phyloP scores from a whole-genome alignment of 2,113 vertebrate species.

The Egretta garzetta region DNA sequence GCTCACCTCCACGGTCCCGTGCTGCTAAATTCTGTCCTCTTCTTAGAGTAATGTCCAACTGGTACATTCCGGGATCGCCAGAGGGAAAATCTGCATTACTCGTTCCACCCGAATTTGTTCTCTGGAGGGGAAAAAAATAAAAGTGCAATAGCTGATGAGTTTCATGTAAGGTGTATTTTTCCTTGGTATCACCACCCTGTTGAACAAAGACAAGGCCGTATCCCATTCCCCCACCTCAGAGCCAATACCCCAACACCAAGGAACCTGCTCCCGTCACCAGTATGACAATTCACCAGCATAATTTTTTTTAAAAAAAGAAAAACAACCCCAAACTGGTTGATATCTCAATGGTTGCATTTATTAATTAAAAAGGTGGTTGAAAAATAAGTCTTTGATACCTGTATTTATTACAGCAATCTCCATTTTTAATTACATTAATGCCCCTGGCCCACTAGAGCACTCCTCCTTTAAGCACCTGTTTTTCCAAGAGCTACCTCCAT shows the following conservation, averaged over 20 bases:
- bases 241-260: neutral
- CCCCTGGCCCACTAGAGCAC: neutral
- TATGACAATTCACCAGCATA: neutral
- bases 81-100: constrained; percentile 85
- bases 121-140: constrained; percentile 69
- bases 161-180: neutral
- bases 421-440: neutral
- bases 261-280: neutral
- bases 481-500: neutral
- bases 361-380: neutral
- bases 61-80: constrained; percentile 87
- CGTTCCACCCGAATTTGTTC: constrained; percentile 77
- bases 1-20: constrained; percentile 90
- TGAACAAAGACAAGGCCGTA: neutral
- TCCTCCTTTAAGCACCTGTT: neutral
- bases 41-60: constrained; percentile 89
- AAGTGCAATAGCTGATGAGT: neutral
- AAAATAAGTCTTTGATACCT: neutral
- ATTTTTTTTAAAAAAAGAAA: neutral
- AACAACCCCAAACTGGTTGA: neutral
- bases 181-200: too few species aligned
- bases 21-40: constrained; percentile 92
- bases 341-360: neutral
- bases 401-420: neutral
- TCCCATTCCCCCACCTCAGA: neutral